Evolutionary conservation across 92 coral and sea anemone genomes (phyloP), one percentile per base, ranked within the genome.

Genomic region (Palythoa caribaeorum): DNA sequence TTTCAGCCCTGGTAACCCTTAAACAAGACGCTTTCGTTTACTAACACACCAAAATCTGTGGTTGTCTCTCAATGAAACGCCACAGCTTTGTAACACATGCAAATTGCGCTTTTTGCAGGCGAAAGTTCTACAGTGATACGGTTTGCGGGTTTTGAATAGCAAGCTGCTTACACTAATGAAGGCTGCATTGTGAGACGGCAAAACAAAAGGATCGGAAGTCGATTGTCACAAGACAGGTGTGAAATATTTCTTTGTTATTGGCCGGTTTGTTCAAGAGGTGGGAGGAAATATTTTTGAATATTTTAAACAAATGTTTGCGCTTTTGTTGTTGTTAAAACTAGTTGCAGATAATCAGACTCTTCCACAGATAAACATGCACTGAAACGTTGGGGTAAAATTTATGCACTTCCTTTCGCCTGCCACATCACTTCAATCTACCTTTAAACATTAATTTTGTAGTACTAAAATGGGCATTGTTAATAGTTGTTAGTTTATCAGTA

Each of bases 91-190:
- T 81, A 66, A 81, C 86, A 81, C 86, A 81, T 81, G 86, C 76
- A 81, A 81, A 81, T 81, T 81, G 76, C 17, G 86, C 86, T 47
- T 81, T 66, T 81, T 81, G 60, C 44, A 81, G 76, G n/a, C 86
- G 47, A 35, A 55, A 6, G 9, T 77, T 38, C 38, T 19, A 77
- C 60, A 53, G 39, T 36, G 75, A 65, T 71, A 81, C 76, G 76
- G 86, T 65, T 81, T 66, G 63, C 28, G 21, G 40, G 44, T 14
- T 81, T 81, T 81, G 60, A 65, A 81, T 81, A 68, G 76, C 13
- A 17, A 81, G 62, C 76, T 81, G 47, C 66, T 81, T 71, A 47
- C 63, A 13, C 75, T 81, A 81, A 81, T 66, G 86, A 81, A 38
- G 73, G 20, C n/a, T 13, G 21, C 76, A 81, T 44, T 66, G 86